Evolutionary conservation across 2,113 vertebrate species (phyloP).

Genomic region (Planiliza haematocheilus): DNA sequence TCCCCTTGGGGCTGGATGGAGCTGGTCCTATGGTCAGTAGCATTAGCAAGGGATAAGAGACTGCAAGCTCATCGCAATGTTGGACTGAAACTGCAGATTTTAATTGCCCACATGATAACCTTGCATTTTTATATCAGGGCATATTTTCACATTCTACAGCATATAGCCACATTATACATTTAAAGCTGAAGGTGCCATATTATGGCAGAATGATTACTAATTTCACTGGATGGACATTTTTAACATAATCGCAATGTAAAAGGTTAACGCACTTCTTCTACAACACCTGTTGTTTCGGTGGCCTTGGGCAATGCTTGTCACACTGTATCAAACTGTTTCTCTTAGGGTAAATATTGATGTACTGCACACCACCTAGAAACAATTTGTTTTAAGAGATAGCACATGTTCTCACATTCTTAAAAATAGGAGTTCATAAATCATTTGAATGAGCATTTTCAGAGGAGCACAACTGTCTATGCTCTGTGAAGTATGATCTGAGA

Average conservation of each 20-base stretch:
- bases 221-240: not conserved
- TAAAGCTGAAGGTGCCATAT: not conserved
- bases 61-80: no score
- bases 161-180: no score
- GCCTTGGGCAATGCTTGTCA: not conserved
- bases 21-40: no score
- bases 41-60: no score
- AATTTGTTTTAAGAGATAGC: constrained; percentile 7
- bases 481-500: constrained; percentile 2
- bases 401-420: constrained; percentile 3
- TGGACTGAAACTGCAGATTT: no score
- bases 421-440: not conserved
- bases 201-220: not conserved
- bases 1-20: no score
- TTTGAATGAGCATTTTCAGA: not conserved
- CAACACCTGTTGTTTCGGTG: not conserved
- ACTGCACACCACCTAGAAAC: not conserved
- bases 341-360: not conserved
- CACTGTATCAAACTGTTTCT: not conserved
- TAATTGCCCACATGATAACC: no score
- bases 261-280: no score
- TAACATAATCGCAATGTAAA: not conserved
- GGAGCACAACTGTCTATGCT: not conserved
- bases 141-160: no score
- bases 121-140: no score